phyloP scores from a whole-genome alignment of 2,888 invertebrate genomes.

The Plutella xylostella region DNA sequence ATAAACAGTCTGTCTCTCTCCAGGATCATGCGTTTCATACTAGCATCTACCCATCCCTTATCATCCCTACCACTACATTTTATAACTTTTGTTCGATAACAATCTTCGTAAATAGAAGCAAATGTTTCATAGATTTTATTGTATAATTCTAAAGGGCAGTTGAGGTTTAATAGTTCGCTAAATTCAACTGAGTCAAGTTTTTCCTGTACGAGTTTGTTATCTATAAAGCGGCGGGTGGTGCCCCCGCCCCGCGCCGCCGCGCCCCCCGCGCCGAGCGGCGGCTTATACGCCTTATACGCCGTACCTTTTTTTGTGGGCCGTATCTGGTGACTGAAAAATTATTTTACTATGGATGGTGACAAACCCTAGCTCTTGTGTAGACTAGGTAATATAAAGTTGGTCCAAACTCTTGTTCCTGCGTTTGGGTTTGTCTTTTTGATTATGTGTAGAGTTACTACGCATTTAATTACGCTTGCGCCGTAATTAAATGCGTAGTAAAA shows the following conservation, averaged over 20 bases:
- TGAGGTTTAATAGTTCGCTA: not conserved
- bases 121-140: not conserved
- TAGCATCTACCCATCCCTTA: not conserved
- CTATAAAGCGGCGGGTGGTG: not conserved
- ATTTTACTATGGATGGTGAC: no score
- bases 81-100: not conserved
- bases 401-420: no score
- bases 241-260: not conserved
- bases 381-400: no score
- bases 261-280: not conserved
- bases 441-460: no score
- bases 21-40: not conserved
- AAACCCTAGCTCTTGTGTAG: no score
- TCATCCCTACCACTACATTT: not conserved
- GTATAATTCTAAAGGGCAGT: not conserved
- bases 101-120: not conserved
- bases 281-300: no score
- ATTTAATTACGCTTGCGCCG: no score
- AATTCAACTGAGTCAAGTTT: not conserved
- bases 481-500: no score
- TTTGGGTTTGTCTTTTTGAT: no score
- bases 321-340: no score
- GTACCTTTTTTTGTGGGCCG: no score
- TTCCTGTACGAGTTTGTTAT: not conserved
- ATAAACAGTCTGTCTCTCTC: not conserved